A percentile compares a stretch with the other conserved stretches of the same genome.
These are phyloP conservation scores for Acleris literana DNA, from an alignment of 2,888 invertebrate species.

Conservation along the genomic window DNA sequence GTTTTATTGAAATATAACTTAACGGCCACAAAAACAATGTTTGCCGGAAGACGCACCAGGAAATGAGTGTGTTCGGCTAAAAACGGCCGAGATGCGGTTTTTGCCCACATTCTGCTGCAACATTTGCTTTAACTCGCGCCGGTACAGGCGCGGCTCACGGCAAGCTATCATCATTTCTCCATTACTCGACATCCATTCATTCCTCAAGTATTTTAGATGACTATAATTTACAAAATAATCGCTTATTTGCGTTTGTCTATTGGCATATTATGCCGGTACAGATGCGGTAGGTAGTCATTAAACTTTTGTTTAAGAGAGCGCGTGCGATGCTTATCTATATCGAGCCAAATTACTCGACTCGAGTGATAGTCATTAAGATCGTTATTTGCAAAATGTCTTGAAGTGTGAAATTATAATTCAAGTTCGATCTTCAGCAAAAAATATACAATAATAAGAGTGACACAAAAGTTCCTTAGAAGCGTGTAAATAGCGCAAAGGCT, in stretches of 20 bases:
- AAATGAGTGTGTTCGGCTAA: conserved; percentile 50
- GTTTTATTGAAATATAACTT: conserved; percentile 25
- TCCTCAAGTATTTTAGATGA: conserved; percentile 30
- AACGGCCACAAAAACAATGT: conserved; percentile 35
- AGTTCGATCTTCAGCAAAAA: conserved; percentile 24
- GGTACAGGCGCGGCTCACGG: conserved; percentile 23
- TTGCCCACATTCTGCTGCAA: conserved; percentile 52
- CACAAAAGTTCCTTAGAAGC: conserved; percentile 40
- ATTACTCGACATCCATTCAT: conserved; percentile 36
- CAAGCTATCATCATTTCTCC: conserved; percentile 42
- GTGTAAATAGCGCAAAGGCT: conserved; percentile 48
- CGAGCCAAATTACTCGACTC: conserved; percentile 9
- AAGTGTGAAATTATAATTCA: conserved; percentile 30
- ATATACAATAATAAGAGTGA: conserved; percentile 37
- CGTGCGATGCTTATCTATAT: conserved; percentile 11
- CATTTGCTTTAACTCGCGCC: conserved; percentile 43
- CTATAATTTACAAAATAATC: conserved; percentile 26
- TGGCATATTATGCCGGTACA: conserved; percentile 5
- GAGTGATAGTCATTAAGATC: conserved; percentile 24
- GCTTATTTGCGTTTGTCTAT: conserved; percentile 13
- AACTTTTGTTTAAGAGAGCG: conserved; percentile 6
- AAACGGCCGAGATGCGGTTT: conserved; percentile 49
- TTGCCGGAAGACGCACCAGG: conserved; percentile 58
- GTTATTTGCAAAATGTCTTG: conserved; percentile 29
- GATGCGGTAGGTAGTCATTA: conserved; percentile 17